Conservation (phyloP, 1,140 invertebrate genomes). For the Polypedilum pembai region DNA sequence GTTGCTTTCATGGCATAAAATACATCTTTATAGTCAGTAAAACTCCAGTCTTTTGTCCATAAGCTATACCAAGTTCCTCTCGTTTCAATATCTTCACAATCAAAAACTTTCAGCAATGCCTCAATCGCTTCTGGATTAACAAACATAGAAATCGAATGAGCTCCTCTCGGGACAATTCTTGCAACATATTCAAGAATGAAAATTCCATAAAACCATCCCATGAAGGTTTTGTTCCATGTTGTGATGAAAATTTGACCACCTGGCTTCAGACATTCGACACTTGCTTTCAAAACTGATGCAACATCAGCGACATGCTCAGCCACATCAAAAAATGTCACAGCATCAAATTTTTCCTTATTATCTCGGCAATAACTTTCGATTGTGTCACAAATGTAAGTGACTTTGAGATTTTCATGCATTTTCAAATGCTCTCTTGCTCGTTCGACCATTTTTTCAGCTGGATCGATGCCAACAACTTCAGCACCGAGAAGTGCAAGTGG, state of each 20-base stretch:
- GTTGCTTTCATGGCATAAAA: neutral
- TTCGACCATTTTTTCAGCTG: slow-evolving; percentile 53
- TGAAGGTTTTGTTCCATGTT: slow-evolving; percentile 65
- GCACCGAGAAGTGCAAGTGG: slow-evolving; percentile 51
- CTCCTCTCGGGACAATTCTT: slow-evolving; percentile 57
- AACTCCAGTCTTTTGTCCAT: neutral
- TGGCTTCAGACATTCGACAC: slow-evolving; percentile 57
- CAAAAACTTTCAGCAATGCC: slow-evolving; percentile 45
- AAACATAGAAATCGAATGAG: slow-evolving; percentile 76
- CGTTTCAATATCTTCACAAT: neutral
- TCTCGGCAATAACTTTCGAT: slow-evolving; percentile 46
- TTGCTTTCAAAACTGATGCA: slow-evolving; percentile 57
- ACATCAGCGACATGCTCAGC: slow-evolving; percentile 71
- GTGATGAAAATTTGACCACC: slow-evolving; percentile 74
- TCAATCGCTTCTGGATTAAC: slow-evolving; percentile 58
- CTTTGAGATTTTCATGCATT: slow-evolving; percentile 33
- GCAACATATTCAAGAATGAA: slow-evolving; percentile 61
- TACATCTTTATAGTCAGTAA: neutral
- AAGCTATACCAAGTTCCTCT: neutral
- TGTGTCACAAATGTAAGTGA: slow-evolving; percentile 34
- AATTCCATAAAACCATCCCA: slow-evolving; percentile 56
- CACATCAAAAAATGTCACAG: slow-evolving; percentile 68
- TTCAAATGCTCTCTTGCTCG: slow-evolving; percentile 50
- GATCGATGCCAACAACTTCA: slow-evolving; percentile 64
- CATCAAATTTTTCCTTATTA: slow-evolving; percentile 53